Evolutionary conservation across 2,888 invertebrate species (phyloP), one percentile per base, ranked within the genome.

Genomic region (Luffia ferchaultella): DNA sequence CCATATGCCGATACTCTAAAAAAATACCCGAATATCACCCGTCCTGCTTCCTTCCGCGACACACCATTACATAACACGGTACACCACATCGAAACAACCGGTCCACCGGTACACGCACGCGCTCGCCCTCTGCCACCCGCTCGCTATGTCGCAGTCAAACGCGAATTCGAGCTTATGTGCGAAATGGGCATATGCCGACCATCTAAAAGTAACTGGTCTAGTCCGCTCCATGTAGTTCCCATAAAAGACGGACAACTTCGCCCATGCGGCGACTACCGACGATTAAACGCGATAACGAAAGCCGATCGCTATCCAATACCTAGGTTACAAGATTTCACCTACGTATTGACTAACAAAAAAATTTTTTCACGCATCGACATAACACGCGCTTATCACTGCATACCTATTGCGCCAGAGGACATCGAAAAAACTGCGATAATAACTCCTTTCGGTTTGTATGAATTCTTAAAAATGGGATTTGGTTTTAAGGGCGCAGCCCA

Each of bases 161-260:
- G 56, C 1, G 66, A 70, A 50, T 69, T 73, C 54, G 45, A 55
- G 2, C 2, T 45, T 0, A 63, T 73, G 65, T 52, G 63, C 5
- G 60, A 73, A 17, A 53, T 60, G 17, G 76, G 72, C 0, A 70
- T 76, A 12, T 70, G 70, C 40, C 59, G 72, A 2, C 74, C 70
- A 0, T 76, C 73, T 0, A 64, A 62, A 2, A 70, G 70, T 41
- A 54, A 59, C 1, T 76, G 70, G 72, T 59, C 73, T 0, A 67
- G 62, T 42, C 76, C 69, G 1, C 54, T 77, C 41, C 61, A 59
- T 44, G 46, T 61, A 0, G 63, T 58, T 1, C 50, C 50, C 12
- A 69, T 63, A 49, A 18, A 45, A 19, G 45, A 45, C 18, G 45
- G 45, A 18, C 9, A 45, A 16, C 16, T 61, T 57, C 46, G 55